Percentiles rank a stretch among this genome's conserved stretches.
These are phyloP conservation scores for Corydoras maculifer DNA, from an alignment of 2,113 vertebrate species.

Conservation along the genomic window DNA sequence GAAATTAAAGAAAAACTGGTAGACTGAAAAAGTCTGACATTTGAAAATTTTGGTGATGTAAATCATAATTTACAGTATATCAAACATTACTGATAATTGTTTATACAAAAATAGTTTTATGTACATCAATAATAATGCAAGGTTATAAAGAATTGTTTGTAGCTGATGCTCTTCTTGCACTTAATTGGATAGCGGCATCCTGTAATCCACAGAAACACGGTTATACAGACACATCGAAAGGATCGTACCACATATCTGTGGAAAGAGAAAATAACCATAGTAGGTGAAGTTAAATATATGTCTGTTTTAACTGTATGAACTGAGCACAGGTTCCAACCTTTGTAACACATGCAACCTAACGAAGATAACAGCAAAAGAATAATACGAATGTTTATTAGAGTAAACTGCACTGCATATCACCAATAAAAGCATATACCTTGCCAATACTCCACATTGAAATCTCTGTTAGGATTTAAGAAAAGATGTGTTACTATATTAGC, in stretches of 20 bases:
- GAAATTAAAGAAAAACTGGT: constrained; percentile 5
- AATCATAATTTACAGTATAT: too few relatives aligned
- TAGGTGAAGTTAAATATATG: background rate
- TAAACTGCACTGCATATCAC: background rate
- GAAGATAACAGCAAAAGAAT: too few relatives aligned
- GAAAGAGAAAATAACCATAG: constrained; percentile 3
- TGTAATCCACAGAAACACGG: constrained; percentile 23
- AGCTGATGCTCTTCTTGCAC: background rate
- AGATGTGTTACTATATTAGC: constrained; percentile 25
- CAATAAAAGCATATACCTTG: constrained; percentile 45
- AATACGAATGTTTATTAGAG: too few relatives aligned
- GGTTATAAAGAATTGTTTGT: background rate
- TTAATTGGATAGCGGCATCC: background rate
- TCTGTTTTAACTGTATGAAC: too few relatives aligned
- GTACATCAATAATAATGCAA: too few relatives aligned
- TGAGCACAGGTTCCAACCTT: too few relatives aligned
- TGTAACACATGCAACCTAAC: too few relatives aligned
- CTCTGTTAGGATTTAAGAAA: constrained; percentile 40
- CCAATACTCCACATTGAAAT: constrained; percentile 55
- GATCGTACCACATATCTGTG: constrained; percentile 50
- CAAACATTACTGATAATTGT: too few relatives aligned
- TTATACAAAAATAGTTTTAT: too few relatives aligned
- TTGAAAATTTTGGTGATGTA: background rate
- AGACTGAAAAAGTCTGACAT: constrained; percentile 2
- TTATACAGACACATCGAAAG: constrained; percentile 56